These are phyloP conservation scores for Engystomops pustulosus DNA, from an alignment of 2,113 vertebrate genomes.

Conservation along the genomic window DNA sequence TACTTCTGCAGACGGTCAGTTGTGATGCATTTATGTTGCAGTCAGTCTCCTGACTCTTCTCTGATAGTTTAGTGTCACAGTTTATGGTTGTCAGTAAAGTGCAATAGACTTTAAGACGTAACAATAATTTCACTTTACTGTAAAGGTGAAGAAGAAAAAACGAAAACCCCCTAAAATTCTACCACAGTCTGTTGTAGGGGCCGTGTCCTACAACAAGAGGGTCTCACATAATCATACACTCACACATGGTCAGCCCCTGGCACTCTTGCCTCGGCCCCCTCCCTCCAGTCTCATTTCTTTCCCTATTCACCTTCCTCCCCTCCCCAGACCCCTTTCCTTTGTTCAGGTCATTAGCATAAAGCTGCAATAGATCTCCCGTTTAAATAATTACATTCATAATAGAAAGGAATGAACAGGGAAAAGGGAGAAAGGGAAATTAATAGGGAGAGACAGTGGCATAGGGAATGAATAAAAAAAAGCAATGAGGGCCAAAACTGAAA, in stretches of 20 bases:
- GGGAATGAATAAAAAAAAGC: constrained; percentile 30
- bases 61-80: no score
- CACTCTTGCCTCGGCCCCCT: constrained; percentile 34
- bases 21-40: no score
- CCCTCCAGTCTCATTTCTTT: constrained; percentile 55
- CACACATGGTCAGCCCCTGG: constrained; percentile 24
- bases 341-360: constrained; percentile 93
- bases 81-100: no score
- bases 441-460: constrained; percentile 51
- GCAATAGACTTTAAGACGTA: no score
- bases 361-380: constrained; percentile 88
- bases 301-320: constrained; percentile 69
- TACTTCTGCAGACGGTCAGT: no score
- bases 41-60: no score
- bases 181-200: not conserved
- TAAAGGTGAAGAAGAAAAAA: no score
- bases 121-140: no score
- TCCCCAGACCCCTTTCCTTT: constrained; percentile 77
- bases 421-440: constrained; percentile 64
- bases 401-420: constrained; percentile 66
- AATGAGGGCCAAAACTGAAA: constrained; percentile 21
- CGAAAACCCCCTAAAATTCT: not conserved
- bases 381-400: constrained; percentile 86
- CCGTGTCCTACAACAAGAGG: not conserved
- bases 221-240: constrained; percentile 39